Conservation (phyloP, 2,888 invertebrate genomes). For the Xanthorhoe designata region DNA sequence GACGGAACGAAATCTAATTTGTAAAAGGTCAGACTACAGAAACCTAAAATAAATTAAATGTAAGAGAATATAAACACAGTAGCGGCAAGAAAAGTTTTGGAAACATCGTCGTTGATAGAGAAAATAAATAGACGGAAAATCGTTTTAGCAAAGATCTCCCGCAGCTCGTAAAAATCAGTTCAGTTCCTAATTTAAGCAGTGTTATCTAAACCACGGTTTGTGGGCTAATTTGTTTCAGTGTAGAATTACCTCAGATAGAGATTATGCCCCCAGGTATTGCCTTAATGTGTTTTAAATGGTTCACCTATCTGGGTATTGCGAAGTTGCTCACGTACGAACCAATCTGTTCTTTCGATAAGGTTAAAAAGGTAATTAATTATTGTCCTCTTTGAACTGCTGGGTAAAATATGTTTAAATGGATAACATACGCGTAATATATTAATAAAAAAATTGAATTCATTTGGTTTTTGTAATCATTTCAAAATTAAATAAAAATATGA, state of each 20-base stretch:
- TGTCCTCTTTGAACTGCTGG: not conserved
- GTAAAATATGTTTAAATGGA: not conserved
- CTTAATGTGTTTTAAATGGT: conserved; percentile 39
- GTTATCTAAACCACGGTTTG: conserved; percentile 59
- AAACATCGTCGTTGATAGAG: conserved; percentile 20
- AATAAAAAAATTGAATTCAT: no score
- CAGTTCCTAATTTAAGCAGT: conserved; percentile 61
- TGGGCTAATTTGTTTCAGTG: conserved; percentile 61
- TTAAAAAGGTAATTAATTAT: conserved; percentile 17
- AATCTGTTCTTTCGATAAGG: conserved; percentile 22
- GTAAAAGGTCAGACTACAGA: conserved; percentile 19
- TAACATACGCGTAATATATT: no score
- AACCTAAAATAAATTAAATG: conserved; percentile 16
- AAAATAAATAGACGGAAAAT: conserved; percentile 35
- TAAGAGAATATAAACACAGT: conserved; percentile 17
- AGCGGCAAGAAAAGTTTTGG: conserved; percentile 9
- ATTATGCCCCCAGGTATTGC: conserved; percentile 31
- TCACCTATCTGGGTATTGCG: conserved; percentile 30
- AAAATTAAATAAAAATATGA: no score
- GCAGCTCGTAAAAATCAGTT: conserved; percentile 65
- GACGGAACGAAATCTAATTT: conserved; percentile 21
- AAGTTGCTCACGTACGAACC: conserved; percentile 10
- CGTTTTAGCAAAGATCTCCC: conserved; percentile 62
- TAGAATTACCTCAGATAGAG: conserved; percentile 51
- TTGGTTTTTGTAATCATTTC: no score